phyloP scores from a whole-genome alignment of 2,113 vertebrate genomes.

The Xiphophorus couchianus region DNA sequence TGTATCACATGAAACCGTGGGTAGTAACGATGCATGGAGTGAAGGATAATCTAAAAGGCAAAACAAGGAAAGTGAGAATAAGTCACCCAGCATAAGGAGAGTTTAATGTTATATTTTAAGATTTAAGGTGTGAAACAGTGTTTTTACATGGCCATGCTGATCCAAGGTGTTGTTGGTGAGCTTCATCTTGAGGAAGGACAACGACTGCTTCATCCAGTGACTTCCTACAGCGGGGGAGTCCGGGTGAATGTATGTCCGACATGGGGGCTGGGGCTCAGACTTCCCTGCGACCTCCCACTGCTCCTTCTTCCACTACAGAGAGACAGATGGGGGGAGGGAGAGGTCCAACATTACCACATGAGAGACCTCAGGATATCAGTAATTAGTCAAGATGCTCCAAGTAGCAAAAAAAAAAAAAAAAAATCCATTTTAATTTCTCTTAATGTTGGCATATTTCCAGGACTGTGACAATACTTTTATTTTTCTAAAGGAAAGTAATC shows the following conservation, averaged over 20 bases:
- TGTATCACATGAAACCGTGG: slow-evolving; percentile 87
- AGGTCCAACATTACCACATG: slow-evolving; percentile 21
- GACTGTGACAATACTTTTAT: not conserved
- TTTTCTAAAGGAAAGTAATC: not conserved
- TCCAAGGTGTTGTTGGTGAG: slow-evolving; percentile 92
- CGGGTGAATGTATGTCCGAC: slow-evolving; percentile 86
- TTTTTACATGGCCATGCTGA: slow-evolving; percentile 86
- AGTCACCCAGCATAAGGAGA: not conserved
- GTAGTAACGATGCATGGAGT: slow-evolving; percentile 86
- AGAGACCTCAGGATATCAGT: slow-evolving; percentile 16
- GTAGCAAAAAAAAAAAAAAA: not conserved
- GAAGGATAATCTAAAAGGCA: slow-evolving; percentile 78
- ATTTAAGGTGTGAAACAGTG: not conserved
- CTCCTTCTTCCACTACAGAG: slow-evolving; percentile 88
- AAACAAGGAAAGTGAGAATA: not conserved
- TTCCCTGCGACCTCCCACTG: slow-evolving; percentile 89
- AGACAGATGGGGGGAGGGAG: slow-evolving; percentile 1
- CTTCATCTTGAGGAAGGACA: slow-evolving; percentile 90
- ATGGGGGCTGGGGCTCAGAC: slow-evolving; percentile 87
- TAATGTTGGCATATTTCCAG: not conserved
- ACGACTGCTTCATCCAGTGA: slow-evolving; percentile 90
- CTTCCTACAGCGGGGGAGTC: slow-evolving; percentile 88
- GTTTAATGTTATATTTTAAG: not conserved
- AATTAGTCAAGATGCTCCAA: slow-evolving; percentile 17
- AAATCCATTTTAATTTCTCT: not conserved